Evolutionary conservation across 2,113 vertebrate species (phyloP).

Genomic region (human): GRCh38 chr14:36977501-36978000

Average conservation of each 20-base stretch:
- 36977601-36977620: background rate
- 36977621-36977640: conserved; percentile 13
- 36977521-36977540: background rate
- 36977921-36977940: background rate
- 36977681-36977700: background rate
- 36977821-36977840: background rate
- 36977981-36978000: conserved; percentile 27
- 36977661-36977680: background rate
- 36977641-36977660: background rate
- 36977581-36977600: background rate
- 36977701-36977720: background rate
- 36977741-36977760: background rate
- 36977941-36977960: background rate
- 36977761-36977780: conserved; percentile 40
- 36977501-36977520: background rate
- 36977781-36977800: background rate
- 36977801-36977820: background rate
- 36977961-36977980: background rate
- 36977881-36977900: background rate
- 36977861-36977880: background rate
- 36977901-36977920: background rate
- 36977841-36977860: background rate
- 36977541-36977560: background rate
- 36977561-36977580: background rate
- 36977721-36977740: background rate